Evolutionary conservation across 2,113 vertebrate species (phyloP).

Genomic region (Tragelaphus imberbis): DNA sequence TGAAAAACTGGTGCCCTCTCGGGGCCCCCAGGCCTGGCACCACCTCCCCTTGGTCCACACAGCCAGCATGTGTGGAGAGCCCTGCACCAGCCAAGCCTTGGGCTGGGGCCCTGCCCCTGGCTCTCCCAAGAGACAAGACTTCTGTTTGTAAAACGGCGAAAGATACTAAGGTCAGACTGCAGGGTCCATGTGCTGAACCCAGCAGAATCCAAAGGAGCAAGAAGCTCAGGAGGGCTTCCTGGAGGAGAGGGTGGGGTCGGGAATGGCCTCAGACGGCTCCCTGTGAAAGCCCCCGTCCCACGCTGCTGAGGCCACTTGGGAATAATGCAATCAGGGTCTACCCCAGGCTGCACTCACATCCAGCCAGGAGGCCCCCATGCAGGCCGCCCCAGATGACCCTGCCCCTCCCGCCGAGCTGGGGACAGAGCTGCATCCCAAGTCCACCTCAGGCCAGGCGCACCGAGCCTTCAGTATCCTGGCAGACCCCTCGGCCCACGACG

Average conservation of each 20-base stretch:
- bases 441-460: neutral
- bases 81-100: rapidly evolving
- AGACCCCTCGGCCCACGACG: rapidly evolving
- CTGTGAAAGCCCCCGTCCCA: neutral
- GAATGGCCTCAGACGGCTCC: neutral
- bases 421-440: neutral
- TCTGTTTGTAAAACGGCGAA: rapidly evolving
- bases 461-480: rapidly evolving
- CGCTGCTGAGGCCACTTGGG: rapidly evolving
- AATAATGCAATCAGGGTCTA: rapidly evolving
- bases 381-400: rapidly evolving
- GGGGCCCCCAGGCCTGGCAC: neutral
- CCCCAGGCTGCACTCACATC: neutral
- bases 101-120: neutral
- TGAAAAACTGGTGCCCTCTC: neutral
- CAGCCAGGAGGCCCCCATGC: rapidly evolving
- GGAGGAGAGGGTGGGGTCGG: neutral
- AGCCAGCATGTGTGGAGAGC: rapidly evolving
- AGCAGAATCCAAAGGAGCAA: neutral
- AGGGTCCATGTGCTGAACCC: rapidly evolving
- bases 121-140: neutral
- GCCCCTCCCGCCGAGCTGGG: rapidly evolving
- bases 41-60: neutral
- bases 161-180: rapidly evolving
- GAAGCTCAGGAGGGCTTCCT: neutral